These are phyloP conservation scores for Blennius ocellaris DNA, from an alignment of 2,113 vertebrate genomes.

Conservation along the genomic window DNA sequence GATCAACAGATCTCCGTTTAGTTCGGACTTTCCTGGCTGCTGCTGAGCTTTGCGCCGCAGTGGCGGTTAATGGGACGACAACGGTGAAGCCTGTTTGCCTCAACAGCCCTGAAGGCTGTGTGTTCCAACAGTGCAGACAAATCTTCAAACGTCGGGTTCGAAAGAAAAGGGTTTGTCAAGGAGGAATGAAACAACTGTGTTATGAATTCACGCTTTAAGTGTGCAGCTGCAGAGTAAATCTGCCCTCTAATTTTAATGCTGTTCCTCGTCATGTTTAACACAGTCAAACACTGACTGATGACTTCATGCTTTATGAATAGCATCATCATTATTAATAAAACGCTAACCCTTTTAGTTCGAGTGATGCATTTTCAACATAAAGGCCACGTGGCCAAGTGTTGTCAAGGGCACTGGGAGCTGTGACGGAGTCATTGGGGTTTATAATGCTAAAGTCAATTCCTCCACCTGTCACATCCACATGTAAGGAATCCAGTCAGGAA, in stretches of 20 bases:
- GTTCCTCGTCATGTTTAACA: conserved; percentile 26
- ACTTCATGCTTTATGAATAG: conserved; percentile 10
- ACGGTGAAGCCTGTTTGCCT: conserved; percentile 2
- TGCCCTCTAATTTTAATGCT: conserved; percentile 18
- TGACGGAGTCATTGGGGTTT: conserved; percentile 16
- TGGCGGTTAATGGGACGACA: conserved; percentile 49
- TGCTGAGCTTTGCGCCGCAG: conserved; percentile 52
- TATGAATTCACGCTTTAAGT: neutral
- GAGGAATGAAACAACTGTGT: neutral
- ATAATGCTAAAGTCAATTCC: conserved; percentile 40
- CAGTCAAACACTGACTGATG: neutral
- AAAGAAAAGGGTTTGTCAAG: neutral
- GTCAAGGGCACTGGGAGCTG: conserved; percentile 5
- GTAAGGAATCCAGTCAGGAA: conserved; percentile 1
- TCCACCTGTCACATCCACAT: conserved; percentile 45
- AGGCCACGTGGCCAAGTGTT: conserved; percentile 25
- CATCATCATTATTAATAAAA: conserved; percentile 27
- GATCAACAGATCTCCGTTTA: conserved; percentile 55
- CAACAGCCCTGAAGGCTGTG: conserved; percentile 22
- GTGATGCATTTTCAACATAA: conserved; percentile 47
- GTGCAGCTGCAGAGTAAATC: conserved; percentile 6
- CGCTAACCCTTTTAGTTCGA: conserved; percentile 19
- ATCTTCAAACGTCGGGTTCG: conserved; percentile 13
- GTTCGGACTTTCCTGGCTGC: conserved; percentile 31
- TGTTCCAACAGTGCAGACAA: conserved; percentile 4